phyloP scores from a whole-genome alignment of 2,113 vertebrate species.

The Ctenomys sociabilis region DNA sequence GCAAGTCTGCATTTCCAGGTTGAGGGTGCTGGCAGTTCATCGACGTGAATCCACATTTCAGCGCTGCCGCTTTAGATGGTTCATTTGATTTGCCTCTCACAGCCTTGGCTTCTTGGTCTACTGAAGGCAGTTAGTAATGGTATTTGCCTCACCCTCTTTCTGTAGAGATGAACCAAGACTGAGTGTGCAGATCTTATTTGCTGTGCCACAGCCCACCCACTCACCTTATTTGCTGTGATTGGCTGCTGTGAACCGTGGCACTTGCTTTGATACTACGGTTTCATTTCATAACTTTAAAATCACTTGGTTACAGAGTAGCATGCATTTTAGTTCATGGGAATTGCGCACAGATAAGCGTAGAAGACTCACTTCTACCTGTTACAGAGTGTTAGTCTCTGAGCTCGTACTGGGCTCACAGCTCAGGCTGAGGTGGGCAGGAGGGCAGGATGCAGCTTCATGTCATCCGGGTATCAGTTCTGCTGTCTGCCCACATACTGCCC shows the following conservation, averaged over 20 bases:
- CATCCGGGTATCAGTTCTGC: too few species aligned
- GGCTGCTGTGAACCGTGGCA: not conserved
- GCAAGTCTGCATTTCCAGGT: too few species aligned
- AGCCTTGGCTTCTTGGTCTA: not conserved
- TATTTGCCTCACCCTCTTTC: not conserved
- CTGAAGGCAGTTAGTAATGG: constrained; percentile 25
- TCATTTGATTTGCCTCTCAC: not conserved
- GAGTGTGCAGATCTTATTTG: not conserved
- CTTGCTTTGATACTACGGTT: constrained; percentile 36
- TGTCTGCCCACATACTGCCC: not conserved
- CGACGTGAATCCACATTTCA: not conserved
- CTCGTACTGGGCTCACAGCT: not conserved
- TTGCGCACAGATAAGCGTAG: not conserved
- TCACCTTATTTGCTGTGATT: not conserved
- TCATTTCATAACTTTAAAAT: constrained; percentile 10
- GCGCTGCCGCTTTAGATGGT: not conserved
- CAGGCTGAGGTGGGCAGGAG: not conserved
- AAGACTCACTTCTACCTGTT: not conserved
- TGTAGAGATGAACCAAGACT: not conserved
- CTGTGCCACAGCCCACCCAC: not conserved
- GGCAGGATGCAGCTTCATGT: not conserved
- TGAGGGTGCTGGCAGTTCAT: not conserved
- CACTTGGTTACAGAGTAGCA: not conserved
- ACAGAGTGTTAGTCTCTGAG: not conserved
- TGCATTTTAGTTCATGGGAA: not conserved